Evolutionary conservation across 2,113 vertebrate genomes (phyloP).

Genomic region (Miniopterus natalensis): DNA sequence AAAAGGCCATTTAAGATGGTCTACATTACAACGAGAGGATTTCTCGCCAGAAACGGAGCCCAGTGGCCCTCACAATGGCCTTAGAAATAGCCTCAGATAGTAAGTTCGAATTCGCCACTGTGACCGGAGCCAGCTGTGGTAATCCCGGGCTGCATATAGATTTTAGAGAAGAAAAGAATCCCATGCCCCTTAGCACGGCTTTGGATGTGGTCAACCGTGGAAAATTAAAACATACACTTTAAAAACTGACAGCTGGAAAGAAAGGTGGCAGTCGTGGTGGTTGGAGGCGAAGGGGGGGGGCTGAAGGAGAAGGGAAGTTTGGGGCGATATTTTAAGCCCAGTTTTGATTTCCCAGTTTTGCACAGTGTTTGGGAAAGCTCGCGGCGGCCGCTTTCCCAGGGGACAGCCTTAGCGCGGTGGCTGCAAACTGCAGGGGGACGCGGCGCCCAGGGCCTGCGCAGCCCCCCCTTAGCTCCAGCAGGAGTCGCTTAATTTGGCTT

Average conservation of each 20-base stretch:
- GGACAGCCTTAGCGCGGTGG: not conserved
- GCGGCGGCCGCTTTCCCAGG: conserved; percentile 12
- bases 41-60: conserved; percentile 79
- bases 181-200: conserved; percentile 67
- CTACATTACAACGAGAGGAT: conserved; percentile 85
- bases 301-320: not conserved
- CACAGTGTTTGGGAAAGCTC: not conserved
- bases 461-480: not conserved
- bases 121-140: conserved; percentile 78
- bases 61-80: conserved; percentile 81
- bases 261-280: not conserved
- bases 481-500: conserved; percentile 9
- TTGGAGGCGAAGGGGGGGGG: not conserved
- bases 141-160: conserved; percentile 69
- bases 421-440: not conserved
- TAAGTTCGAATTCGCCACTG: conserved; percentile 85
- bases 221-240: conserved; percentile 83
- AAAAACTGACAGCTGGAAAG: conserved; percentile 79
- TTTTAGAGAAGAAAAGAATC: conserved; percentile 77
- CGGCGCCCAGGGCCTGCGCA: not conserved
- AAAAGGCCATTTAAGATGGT: conserved; percentile 89
- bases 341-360: conserved; percentile 45
- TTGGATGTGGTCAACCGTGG: conserved; percentile 65
- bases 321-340: not conserved
- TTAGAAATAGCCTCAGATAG: conserved; percentile 84